Evolutionary conservation across 2,888 invertebrate genomes (phyloP).

Genomic region (Aplocera efformata): DNA sequence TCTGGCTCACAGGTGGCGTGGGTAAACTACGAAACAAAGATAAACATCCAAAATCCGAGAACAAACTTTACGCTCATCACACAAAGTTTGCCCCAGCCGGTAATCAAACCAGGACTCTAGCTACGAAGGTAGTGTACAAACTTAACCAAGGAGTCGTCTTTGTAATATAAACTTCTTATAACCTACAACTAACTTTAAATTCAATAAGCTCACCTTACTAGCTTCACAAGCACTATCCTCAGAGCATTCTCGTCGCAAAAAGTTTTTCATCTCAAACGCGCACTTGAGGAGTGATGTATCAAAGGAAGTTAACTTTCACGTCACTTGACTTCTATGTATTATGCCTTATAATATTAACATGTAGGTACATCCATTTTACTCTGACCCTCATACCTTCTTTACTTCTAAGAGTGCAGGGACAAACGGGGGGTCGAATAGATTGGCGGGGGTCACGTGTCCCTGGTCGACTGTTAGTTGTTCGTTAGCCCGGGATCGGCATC

Average conservation of each 20-base stretch:
- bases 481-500: slow-evolving; percentile 61
- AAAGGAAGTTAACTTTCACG: slow-evolving; percentile 57
- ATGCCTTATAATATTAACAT: slow-evolving; percentile 57
- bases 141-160: no score
- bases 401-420: slow-evolving; percentile 15
- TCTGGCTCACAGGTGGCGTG: no score
- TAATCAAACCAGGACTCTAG: no score
- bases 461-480: slow-evolving; percentile 56
- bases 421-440: slow-evolving; percentile 21
- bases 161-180: no score
- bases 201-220: slow-evolving; percentile 1
- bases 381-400: slow-evolving; percentile 28
- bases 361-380: slow-evolving; percentile 35
- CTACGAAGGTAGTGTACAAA: no score
- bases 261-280: slow-evolving; percentile 41
- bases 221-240: slow-evolving; percentile 4
- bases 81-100: no score
- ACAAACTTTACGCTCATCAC: no score
- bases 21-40: no score
- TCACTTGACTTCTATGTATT: slow-evolving; percentile 47
- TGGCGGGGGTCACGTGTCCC: slow-evolving; percentile 33
- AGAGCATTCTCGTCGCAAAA: slow-evolving; percentile 30
- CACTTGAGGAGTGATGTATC: slow-evolving; percentile 47
- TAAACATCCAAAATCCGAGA: no score
- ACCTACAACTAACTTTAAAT: not conserved